Conservation (phyloP, 2,888 invertebrate species). For the Phaedon cochleariae region DNA sequence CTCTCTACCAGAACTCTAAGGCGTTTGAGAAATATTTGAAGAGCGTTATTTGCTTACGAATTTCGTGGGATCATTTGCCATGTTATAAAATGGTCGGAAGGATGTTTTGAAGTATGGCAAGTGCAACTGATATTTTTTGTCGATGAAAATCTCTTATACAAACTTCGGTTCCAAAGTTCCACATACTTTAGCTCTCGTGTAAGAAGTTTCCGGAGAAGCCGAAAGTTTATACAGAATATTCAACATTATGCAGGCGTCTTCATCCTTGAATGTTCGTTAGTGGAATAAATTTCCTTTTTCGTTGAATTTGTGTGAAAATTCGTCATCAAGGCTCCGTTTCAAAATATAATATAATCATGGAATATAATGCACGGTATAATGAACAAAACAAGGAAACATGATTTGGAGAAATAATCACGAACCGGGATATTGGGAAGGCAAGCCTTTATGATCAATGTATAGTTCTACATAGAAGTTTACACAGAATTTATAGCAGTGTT, state of each 20-base stretch:
- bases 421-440: neutral
- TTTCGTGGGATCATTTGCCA: neutral
- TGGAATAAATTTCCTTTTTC: constrained; percentile 35
- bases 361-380: too few relatives aligned
- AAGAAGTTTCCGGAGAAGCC: constrained; percentile 36
- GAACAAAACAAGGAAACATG: too few relatives aligned
- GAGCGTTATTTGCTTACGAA: neutral
- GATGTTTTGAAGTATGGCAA: constrained; percentile 14
- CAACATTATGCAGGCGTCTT: constrained; percentile 29
- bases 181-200: constrained; percentile 38
- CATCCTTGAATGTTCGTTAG: constrained; percentile 26
- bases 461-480: neutral
- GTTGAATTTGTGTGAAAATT: neutral
- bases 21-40: too few relatives aligned
- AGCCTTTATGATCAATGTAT: neutral
- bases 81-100: neutral
- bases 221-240: constrained; percentile 33
- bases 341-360: too few relatives aligned
- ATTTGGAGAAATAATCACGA: neutral
- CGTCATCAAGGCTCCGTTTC: neutral
- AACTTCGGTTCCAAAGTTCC: constrained; percentile 37
- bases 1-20: too few relatives aligned
- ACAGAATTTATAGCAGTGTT: neutral
- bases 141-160: constrained; percentile 41
- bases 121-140: constrained; percentile 36